phyloP scores from a whole-genome alignment of 2,797 vertebrate species.

The Melanotaenia pygmaea region DNA sequence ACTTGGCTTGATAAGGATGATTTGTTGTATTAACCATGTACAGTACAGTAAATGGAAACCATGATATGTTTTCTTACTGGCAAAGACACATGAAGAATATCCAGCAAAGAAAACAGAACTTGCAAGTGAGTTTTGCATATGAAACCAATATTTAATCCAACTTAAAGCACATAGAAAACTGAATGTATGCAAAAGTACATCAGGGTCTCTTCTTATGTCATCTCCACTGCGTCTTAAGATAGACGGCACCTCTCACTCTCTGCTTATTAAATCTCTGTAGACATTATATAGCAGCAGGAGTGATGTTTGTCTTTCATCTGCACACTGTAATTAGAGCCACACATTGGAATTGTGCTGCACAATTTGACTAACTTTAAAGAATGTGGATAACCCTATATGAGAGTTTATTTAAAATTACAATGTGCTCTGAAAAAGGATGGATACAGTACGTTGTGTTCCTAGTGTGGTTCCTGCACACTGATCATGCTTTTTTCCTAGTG shows the following conservation, averaged over 20 bases:
- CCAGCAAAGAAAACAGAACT: not conserved
- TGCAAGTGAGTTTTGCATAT: not conserved
- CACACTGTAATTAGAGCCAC: slow-evolving; percentile 29
- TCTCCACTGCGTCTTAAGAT: slow-evolving; percentile 15
- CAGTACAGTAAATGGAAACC: too few relatives aligned
- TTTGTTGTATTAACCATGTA: not conserved
- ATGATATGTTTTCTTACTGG: not conserved
- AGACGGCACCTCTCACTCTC: slow-evolving; percentile 23
- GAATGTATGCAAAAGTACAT: not conserved
- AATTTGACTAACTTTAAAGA: slow-evolving; percentile 43
- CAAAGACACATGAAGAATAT: not conserved
- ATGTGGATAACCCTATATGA: slow-evolving; percentile 19
- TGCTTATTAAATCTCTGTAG: slow-evolving; percentile 50
- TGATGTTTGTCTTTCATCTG: slow-evolving; percentile 48
- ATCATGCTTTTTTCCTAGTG: not conserved
- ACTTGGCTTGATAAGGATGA: not conserved
- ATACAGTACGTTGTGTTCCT: not conserved
- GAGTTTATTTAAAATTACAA: not conserved
- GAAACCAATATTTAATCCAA: not conserved
- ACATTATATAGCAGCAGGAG: slow-evolving; percentile 35
- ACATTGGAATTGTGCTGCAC: slow-evolving; percentile 11
- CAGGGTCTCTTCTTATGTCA: slow-evolving; percentile 12
- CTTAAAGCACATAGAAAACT: slow-evolving; percentile 1
- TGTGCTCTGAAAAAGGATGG: not conserved
- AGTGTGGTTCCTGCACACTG: too few relatives aligned